Conservation (phyloP, 2,888 invertebrate genomes). For the Clusia tigrina region DNA sequence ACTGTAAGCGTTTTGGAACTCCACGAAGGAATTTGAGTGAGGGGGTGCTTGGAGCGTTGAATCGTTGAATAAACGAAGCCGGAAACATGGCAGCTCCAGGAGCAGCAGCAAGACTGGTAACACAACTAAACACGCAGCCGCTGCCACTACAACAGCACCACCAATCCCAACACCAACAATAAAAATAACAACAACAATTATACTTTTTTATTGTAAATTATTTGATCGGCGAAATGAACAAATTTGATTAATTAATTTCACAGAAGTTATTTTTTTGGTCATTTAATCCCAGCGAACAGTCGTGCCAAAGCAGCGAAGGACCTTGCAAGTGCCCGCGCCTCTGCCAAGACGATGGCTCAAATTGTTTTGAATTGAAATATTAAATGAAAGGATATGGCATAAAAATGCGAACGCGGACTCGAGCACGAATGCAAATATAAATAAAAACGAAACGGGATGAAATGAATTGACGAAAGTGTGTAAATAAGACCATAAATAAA, state of each 20-base stretch:
- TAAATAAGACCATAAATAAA: too few relatives aligned
- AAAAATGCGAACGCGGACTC: too few relatives aligned
- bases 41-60: background rate
- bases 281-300: too few relatives aligned
- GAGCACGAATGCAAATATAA: too few relatives aligned
- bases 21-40: background rate
- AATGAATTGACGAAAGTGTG: too few relatives aligned
- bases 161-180: background rate
- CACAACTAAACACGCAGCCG: background rate
- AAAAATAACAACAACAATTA: background rate
- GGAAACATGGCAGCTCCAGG: background rate
- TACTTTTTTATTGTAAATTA: background rate
- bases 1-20: background rate
- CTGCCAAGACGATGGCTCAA: too few relatives aligned
- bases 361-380: too few relatives aligned
- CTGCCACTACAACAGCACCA: background rate
- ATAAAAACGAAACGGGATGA: too few relatives aligned
- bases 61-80: background rate
- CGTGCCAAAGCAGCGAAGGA: too few relatives aligned
- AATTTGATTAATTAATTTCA: conserved; percentile 1
- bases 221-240: conserved; percentile 4
- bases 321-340: too few relatives aligned
- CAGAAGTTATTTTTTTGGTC: background rate
- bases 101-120: background rate
- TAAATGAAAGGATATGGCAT: too few relatives aligned